Base-by-base conservation (phyloP, 2,888 invertebrate genomes). In the Ectemnius lituratus region DNA sequence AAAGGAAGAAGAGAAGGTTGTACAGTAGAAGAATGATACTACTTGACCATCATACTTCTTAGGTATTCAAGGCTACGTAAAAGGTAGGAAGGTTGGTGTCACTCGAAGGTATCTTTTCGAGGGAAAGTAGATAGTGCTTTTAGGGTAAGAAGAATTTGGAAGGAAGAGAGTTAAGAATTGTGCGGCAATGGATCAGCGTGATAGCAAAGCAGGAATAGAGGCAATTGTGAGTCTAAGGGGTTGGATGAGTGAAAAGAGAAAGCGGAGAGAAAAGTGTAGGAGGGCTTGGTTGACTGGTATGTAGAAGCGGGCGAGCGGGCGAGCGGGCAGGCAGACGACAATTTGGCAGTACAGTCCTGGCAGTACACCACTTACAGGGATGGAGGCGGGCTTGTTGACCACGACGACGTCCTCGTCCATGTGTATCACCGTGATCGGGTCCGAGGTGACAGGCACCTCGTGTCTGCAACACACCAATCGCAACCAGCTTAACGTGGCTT, bases 301-400 rank as follows among this genome's bases (percentile, higher is more conserved):
- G 14, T 52, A 37, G 52, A 52, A 52, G 52, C 52, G 52, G 2
- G 52, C 52, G 52, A n/a, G 52, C 52, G 52, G n/a, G 58, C 60
- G 49, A 66, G 47, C 59, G 13, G 47, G 23, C 45, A 23, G 58
- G 64, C 20, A 59, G 18, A 78, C 81, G 74, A 72, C 67, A 63
- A 70, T 85, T 87, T 90, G 90, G 90, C 90, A 90, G 90, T 90
- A 90, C 90, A 90, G 90, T 90, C 85, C 89, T 90, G 87, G 86
- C 94, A 94, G 94, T 92, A 94, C 94, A 95, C 95, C 95, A 97
- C 97, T 97, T 97, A 98, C 98, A 92, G 99, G 99, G 94, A 99
- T 98, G 93, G 99, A 99, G 93, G 98, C 97, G 92, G 99, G 99
- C 95, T 99, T 99, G 95, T 99, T 98, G 93, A 99, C 97, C 93